Conservation (phyloP, 2,113 vertebrate genomes). For the Ceyx cyanopectus region DNA sequence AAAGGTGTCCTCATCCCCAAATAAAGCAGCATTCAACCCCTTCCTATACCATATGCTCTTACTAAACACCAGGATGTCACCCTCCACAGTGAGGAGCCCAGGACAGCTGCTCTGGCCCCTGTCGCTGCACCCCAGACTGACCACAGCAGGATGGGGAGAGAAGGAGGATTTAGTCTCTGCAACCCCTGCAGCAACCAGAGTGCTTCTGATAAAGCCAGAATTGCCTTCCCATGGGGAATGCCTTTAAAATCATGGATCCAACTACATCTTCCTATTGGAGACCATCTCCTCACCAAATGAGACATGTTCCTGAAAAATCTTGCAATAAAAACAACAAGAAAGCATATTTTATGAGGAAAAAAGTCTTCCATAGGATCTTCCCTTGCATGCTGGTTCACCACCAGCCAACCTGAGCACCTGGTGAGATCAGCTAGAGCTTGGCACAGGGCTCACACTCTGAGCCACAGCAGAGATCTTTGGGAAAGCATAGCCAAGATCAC, state of each 20-base stretch:
- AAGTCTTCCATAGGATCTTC: not conserved
- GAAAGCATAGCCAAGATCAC: not conserved
- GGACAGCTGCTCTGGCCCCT: not conserved
- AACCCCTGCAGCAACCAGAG: accelerated
- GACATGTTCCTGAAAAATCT: not conserved
- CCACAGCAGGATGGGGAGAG: not conserved
- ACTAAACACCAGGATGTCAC: not conserved
- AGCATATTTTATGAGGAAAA: not conserved
- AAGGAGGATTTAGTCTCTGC: not conserved
- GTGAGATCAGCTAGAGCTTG: not conserved
- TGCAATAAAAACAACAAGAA: not conserved
- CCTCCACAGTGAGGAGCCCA: not conserved
- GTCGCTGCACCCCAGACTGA: not conserved
- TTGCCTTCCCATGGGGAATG: not conserved
- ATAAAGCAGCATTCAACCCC: not conserved
- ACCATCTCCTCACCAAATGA: not conserved
- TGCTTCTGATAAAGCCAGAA: not conserved
- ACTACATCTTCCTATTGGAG: not conserved
- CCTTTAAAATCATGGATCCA: not conserved
- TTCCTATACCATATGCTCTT: not conserved
- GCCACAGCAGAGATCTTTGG: not conserved
- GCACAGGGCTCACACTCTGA: not conserved
- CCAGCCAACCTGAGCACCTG: not conserved
- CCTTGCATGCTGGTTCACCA: not conserved
- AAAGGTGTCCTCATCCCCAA: not conserved